These are phyloP conservation scores for Steinernema feltiae DNA, from an alignment of 1,140 invertebrate species.

Conservation along the genomic window DNA sequence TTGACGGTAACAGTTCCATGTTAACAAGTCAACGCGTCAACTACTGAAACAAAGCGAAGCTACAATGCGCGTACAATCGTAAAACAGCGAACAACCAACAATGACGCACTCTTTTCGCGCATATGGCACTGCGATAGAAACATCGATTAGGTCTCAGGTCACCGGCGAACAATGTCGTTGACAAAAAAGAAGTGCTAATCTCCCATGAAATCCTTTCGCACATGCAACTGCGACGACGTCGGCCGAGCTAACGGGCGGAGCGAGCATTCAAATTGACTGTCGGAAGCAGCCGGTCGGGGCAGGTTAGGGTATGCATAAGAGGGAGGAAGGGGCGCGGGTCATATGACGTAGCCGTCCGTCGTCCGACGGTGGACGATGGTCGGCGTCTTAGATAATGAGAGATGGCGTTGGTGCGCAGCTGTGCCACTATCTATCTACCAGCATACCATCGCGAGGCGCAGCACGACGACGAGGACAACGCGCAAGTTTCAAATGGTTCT, in stretches of 20 bases:
- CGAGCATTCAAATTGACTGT: background rate
- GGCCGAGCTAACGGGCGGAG: background rate
- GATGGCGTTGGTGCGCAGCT: background rate
- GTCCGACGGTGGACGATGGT: background rate
- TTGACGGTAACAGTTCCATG: background rate
- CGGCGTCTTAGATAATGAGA: constrained; percentile 9
- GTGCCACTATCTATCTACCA: background rate
- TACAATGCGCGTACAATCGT: constrained; percentile 3
- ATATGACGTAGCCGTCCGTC: constrained; percentile 11
- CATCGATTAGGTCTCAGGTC: background rate
- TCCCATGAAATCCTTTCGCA: constrained; percentile 9
- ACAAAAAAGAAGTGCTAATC: background rate
- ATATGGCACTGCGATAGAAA: background rate
- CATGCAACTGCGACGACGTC: background rate
- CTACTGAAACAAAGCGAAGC: background rate
- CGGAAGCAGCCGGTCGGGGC: background rate
- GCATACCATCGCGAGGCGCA: background rate
- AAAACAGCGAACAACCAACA: background rate
- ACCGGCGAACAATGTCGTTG: background rate
- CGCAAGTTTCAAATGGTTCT: constrained; percentile 9
- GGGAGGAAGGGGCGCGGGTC: background rate
- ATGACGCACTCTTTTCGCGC: constrained; percentile 12
- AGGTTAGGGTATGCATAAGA: background rate
- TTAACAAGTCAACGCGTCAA: background rate
- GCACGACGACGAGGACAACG: background rate